These are phyloP conservation scores for Holothuria scabra DNA, from an alignment of 53 echinoderm and acorn worm genomes.

Conservation along the genomic window DNA sequence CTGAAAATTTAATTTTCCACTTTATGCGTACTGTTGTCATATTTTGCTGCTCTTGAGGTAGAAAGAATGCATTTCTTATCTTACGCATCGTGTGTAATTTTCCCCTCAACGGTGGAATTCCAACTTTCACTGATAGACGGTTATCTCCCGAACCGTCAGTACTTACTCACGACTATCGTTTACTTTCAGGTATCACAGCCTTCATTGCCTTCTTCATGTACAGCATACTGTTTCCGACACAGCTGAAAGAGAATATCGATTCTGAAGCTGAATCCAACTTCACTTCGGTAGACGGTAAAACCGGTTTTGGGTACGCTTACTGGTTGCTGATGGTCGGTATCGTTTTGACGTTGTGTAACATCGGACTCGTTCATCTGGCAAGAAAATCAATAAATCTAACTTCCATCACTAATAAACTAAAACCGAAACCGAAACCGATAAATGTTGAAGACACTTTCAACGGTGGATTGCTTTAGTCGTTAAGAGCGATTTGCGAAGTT, in stretches of 20 bases:
- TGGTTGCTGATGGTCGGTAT: not conserved
- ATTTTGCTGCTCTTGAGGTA: too few relatives aligned
- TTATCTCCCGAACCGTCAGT: not conserved
- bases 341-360: not conserved
- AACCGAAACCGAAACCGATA: too few relatives aligned
- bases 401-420: not conserved
- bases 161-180: too few relatives aligned
- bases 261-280: conserved; percentile 15
- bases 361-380: conserved; percentile 31
- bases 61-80: too few relatives aligned
- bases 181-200: not conserved
- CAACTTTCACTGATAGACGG: not conserved
- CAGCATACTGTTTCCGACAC: conserved; percentile 28
- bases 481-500: too few relatives aligned
- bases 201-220: conserved; percentile 35
- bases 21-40: too few relatives aligned
- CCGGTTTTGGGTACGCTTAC: conserved; percentile 5
- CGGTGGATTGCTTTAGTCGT: too few relatives aligned
- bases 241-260: conserved; percentile 15
- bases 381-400: not conserved
- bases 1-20: too few relatives aligned
- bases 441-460: too few relatives aligned
- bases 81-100: too few relatives aligned
- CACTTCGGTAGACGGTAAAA: not conserved
- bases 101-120: too few relatives aligned